A percentile compares a stretch with the other conserved stretches of the same genome.
Conservation (phyloP, 2,797 vertebrate species). For the Tragelaphus eurycerus region DNA sequence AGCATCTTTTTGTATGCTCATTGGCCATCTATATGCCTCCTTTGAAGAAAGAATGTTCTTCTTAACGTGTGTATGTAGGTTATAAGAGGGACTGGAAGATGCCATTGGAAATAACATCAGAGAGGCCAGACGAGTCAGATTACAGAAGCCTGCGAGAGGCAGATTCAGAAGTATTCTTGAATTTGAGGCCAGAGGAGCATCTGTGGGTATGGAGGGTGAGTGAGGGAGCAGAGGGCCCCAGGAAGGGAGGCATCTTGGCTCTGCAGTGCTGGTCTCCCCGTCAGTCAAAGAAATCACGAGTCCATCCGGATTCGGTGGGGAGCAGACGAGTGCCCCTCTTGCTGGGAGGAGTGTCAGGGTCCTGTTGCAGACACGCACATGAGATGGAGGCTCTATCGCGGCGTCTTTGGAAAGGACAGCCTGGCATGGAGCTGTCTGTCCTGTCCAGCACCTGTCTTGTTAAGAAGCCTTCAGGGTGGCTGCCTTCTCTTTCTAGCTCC, state of each 20-base stretch:
- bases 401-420: background rate
- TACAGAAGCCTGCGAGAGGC: background rate
- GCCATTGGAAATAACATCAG: background rate
- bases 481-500: background rate
- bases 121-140: background rate
- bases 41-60: background rate
- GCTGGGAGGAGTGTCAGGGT: background rate
- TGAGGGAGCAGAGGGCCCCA: background rate
- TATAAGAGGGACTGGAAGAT: background rate
- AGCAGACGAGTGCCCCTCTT: background rate
- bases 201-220: background rate
- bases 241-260: background rate
- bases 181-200: background rate
- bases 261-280: background rate
- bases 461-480: background rate
- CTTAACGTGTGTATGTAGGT: background rate
- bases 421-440: background rate
- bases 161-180: background rate
- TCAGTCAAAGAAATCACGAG: background rate
- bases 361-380: accelerated
- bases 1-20: background rate
- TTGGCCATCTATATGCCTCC: background rate
- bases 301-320: background rate
- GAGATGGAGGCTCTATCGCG: accelerated
- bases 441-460: no score